These are phyloP conservation scores for Magallana nippona DNA, from an alignment of 2,888 invertebrate genomes.

Conservation along the genomic window DNA sequence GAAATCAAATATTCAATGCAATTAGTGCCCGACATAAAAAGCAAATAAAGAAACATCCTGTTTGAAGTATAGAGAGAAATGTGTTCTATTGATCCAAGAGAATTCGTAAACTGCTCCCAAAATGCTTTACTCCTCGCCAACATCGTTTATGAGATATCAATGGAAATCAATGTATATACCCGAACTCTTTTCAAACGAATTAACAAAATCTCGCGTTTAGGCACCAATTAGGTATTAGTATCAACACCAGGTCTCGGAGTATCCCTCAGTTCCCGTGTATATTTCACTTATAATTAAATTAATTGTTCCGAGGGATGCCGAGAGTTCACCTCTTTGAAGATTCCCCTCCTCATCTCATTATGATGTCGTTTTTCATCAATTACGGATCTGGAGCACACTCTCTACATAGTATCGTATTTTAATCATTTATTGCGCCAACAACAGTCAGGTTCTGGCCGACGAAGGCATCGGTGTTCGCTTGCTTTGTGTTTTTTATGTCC, in stretches of 20 bases:
- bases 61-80: neutral
- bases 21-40: neutral
- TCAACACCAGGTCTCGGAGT: conserved; percentile 2
- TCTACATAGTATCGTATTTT: neutral
- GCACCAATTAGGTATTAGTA: conserved; percentile 6
- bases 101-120: conserved; percentile 1
- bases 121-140: neutral
- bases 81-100: neutral
- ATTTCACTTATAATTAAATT: conserved; percentile 11
- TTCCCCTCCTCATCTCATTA: neutral
- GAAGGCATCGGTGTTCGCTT: neutral
- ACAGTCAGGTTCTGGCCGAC: neutral
- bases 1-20: conserved; percentile 5
- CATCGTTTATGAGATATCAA: neutral
- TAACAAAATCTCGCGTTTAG: conserved; percentile 8
- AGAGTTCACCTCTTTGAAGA: conserved; percentile 17
- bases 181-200: neutral
- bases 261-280: neutral
- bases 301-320: neutral
- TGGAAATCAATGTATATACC: neutral
- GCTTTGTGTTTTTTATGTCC: neutral
- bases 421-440: neutral
- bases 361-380: conserved; percentile 6
- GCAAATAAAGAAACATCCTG: neutral
- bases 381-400: neutral